phyloP scores from a whole-genome alignment of 2,113 vertebrate species.

The Takifugu bimaculatus region DNA sequence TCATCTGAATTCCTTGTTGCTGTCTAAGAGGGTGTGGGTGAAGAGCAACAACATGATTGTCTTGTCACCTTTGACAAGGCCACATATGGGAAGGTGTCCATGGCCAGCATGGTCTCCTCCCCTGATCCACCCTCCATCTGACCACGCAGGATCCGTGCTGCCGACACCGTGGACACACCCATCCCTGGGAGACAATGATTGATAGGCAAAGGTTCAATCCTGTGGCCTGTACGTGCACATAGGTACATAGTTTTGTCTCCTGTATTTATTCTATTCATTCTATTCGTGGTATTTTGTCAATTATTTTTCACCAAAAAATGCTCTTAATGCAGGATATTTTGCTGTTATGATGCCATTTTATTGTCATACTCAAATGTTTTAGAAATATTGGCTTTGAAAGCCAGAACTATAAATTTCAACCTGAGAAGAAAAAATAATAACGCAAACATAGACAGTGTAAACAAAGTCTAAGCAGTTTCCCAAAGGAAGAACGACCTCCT shows the following conservation, averaged over 20 bases:
- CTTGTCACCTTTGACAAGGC: slow-evolving; percentile 77
- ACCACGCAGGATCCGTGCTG: slow-evolving; percentile 75
- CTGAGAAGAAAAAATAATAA: slow-evolving; percentile 16
- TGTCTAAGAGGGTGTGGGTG: too few relatives aligned
- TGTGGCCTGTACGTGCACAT: not conserved
- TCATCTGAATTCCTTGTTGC: too few relatives aligned
- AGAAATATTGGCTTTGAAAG: slow-evolving; percentile 14
- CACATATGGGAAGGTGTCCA: slow-evolving; percentile 78
- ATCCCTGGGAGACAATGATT: slow-evolving; percentile 67
- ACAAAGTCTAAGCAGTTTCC: slow-evolving; percentile 5
- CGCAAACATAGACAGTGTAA: not conserved
- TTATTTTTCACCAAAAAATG: too few relatives aligned
- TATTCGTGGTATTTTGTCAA: too few relatives aligned
- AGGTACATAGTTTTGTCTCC: too few relatives aligned
- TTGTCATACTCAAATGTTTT: not conserved
- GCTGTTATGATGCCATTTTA: not conserved
- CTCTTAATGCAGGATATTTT: not conserved
- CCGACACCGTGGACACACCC: slow-evolving; percentile 79
- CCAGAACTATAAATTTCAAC: slow-evolving; percentile 8
- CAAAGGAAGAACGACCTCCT: not conserved
- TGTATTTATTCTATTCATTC: too few relatives aligned
- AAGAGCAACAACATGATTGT: slow-evolving; percentile 2
- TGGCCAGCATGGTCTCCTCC: slow-evolving; percentile 74
- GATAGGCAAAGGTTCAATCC: slow-evolving; percentile 1
- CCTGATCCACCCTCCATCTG: slow-evolving; percentile 71